A percentile compares a stretch with the other conserved stretches of the same genome.
These are phyloP conservation scores for Rallus crepitans DNA, from an alignment of 2,797 vertebrate genomes.

Conservation along the genomic window DNA sequence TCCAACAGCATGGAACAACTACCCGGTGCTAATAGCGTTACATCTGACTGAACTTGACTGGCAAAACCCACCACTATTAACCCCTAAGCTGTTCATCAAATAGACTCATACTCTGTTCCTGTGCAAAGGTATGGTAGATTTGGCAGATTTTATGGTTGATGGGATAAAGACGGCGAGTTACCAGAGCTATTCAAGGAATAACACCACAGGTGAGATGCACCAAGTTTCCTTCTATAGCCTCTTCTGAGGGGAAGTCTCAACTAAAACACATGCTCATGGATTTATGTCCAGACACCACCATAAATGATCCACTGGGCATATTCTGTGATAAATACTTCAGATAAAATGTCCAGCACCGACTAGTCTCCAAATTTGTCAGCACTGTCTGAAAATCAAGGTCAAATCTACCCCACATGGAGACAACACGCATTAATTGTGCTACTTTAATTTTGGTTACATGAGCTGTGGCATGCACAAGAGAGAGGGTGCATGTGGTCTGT, in stretches of 20 bases:
- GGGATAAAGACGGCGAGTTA: not conserved
- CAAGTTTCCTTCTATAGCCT: not conserved
- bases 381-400: not conserved
- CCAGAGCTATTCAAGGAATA: not conserved
- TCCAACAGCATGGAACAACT: slow-evolving; percentile 27
- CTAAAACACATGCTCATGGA: not conserved
- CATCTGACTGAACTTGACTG: slow-evolving; percentile 32
- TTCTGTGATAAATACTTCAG: not conserved
- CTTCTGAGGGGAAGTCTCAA: not conserved
- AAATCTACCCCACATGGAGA: not conserved
- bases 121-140: slow-evolving; percentile 17
- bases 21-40: not conserved
- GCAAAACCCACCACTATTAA: slow-evolving; percentile 42
- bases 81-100: slow-evolving; percentile 32
- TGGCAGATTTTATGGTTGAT: slow-evolving; percentile 20
- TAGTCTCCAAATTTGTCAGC: not conserved
- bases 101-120: not conserved
- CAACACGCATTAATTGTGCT: not conserved
- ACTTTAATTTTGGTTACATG: not conserved
- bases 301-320: not conserved
- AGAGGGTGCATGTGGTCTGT: not conserved
- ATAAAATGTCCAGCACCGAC: not conserved
- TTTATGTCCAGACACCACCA: not conserved
- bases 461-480: not conserved
- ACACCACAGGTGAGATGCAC: not conserved